Base-by-base conservation (phyloP, 2,888 invertebrate genomes). In the Drosophila kanekoi region DNA sequence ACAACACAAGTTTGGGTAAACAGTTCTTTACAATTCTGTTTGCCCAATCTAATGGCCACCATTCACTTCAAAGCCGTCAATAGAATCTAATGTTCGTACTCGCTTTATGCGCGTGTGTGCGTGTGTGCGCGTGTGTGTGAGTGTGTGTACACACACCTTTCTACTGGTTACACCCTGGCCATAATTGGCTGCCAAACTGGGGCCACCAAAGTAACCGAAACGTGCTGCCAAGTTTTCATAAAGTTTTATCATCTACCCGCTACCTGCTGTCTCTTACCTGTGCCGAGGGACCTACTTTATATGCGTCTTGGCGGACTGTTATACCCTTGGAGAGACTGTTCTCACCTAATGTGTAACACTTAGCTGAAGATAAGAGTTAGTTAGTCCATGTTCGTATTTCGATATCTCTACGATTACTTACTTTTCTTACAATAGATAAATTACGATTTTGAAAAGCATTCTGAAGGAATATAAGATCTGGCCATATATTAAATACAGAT, bases 21-120 rank as follows among this genome's bases (percentile, higher is more conserved):
- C 52, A 63, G 51, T 66, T 68, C 66, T 38, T 41, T 52, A 38
- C 35, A 51, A 48, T 56, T 48, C 28, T 66, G 69, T 74, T 77
- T 72, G 56, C 38, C 28, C 74, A 67, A 61, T 47, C 68, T 76
- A 79, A 79, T 66, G 65, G 60, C 33, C 49, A 59, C 35, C 60
- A 72, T 66, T 61, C 72, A 58, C 53, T 20, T 63, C 44, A 40
- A n/a, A 48, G 43, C 54, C 47, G 38, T 54, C 58, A 54, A 61
- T 45, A 62, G 56, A 58, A 49, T 53, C 23, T 41, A 54, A 68
- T 56, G 48, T n/a, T 5, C 23, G 33, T n/a, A 44, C 20, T 52
- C 33, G n/a, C 8, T 40, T 6, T 11, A 16, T 16, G 10, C 23
- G n/a, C 40, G 45, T 32, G 45, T 16, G 44, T 8, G 20, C 6